phyloP scores from a whole-genome alignment of 2,797 vertebrate species.

The Vespertilio murinus region DNA sequence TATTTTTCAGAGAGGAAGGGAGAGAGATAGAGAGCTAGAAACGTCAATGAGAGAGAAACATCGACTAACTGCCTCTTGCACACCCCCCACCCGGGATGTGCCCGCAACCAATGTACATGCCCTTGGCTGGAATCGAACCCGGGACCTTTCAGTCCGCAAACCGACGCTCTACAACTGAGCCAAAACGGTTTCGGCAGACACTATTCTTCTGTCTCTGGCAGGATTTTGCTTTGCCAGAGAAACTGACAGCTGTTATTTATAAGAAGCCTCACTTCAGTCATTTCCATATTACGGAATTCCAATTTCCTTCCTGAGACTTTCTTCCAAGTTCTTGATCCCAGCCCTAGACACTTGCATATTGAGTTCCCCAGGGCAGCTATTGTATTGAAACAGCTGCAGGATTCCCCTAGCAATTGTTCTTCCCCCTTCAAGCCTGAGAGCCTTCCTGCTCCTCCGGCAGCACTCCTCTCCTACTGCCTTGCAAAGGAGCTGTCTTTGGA shows the following conservation, averaged over 20 bases:
- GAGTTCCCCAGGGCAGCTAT: not conserved
- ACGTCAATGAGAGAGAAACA: too few relatives aligned
- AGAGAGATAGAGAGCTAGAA: too few relatives aligned
- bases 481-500: slow-evolving; percentile 37
- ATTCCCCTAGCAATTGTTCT: slow-evolving; percentile 39
- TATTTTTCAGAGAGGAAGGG: too few relatives aligned
- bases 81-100: too few relatives aligned
- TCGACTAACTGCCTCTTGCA: too few relatives aligned
- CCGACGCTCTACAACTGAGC: too few relatives aligned
- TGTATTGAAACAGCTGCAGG: slow-evolving; percentile 59
- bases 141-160: too few relatives aligned
- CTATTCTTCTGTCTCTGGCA: not conserved
- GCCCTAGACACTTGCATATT: slow-evolving; percentile 46
- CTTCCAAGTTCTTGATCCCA: slow-evolving; percentile 61
- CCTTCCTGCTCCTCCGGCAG: not conserved
- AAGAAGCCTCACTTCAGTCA: slow-evolving; percentile 43
- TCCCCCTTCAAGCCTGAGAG: slow-evolving; percentile 23
- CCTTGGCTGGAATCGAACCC: too few relatives aligned
- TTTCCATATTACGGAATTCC: slow-evolving; percentile 49
- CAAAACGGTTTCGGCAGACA: too few relatives aligned
- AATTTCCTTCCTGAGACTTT: slow-evolving; percentile 59
- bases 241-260: slow-evolving; percentile 51
- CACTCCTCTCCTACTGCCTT: not conserved
- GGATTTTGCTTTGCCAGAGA: slow-evolving; percentile 35
- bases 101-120: too few relatives aligned